Percentiles rank a stretch among this genome's conserved stretches.
These are phyloP conservation scores for Hylomyscus alleni DNA, from an alignment of 2,797 vertebrate genomes.

Conservation along the genomic window DNA sequence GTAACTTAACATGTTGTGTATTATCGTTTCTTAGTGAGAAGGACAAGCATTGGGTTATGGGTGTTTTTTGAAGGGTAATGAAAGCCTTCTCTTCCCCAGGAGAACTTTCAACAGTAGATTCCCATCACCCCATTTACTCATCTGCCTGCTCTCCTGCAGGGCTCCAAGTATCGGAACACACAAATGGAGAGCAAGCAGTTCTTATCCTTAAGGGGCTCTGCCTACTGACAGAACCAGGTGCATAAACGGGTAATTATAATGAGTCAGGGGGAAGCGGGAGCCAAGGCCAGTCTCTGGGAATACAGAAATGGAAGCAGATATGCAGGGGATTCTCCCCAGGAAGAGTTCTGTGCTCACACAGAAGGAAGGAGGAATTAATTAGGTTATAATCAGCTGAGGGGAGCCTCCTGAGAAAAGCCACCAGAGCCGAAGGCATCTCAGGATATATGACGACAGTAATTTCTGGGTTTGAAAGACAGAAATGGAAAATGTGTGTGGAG, in stretches of 20 bases:
- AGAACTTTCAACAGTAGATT: slow-evolving; percentile 43
- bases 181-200: neutral
- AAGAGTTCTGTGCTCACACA: neutral
- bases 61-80: slow-evolving; percentile 12
- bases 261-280: neutral
- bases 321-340: slow-evolving; percentile 8
- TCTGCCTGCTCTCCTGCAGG: slow-evolving; percentile 2
- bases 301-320: neutral
- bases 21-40: slow-evolving; percentile 39
- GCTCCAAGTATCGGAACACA: neutral
- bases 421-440: neutral
- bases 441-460: neutral
- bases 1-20: slow-evolving; percentile 12
- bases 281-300: neutral
- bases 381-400: neutral
- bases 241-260: neutral
- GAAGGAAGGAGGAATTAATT: slow-evolving; percentile 37
- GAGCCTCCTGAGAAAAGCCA: neutral
- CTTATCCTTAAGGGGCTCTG: neutral
- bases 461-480: slow-evolving; percentile 29
- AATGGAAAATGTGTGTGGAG: slow-evolving; percentile 9
- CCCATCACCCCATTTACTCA: neutral
- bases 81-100: neutral
- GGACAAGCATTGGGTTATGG: neutral
- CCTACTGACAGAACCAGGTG: neutral